These are phyloP conservation scores for Rotaria sp. DNA, from an alignment of 2,888 invertebrate genomes.

Conservation along the genomic window DNA sequence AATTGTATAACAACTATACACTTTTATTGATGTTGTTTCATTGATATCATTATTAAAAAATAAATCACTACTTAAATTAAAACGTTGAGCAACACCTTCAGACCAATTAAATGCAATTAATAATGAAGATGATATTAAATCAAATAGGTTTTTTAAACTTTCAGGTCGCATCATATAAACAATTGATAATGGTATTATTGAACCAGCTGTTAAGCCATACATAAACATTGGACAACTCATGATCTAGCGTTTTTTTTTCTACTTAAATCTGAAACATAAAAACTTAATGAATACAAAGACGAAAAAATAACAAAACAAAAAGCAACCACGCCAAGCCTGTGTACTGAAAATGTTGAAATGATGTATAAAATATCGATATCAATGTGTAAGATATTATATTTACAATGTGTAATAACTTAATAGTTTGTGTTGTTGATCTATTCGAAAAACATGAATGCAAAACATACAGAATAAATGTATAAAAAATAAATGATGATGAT, in stretches of 20 bases:
- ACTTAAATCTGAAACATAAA: background rate
- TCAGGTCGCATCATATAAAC: background rate
- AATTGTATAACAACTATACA: constrained; percentile 2
- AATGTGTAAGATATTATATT: background rate
- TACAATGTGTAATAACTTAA: background rate
- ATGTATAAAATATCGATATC: background rate
- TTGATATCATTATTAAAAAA: background rate
- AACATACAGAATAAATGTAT: background rate
- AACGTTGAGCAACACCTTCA: constrained; percentile 17
- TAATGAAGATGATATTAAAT: background rate
- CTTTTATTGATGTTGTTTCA: background rate
- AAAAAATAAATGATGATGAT: background rate
- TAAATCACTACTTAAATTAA: background rate
- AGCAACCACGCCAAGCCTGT: background rate
- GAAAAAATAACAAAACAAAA: background rate
- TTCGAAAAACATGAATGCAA: background rate
- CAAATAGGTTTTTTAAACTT: background rate
- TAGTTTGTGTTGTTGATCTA: background rate
- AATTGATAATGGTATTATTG: background rate
- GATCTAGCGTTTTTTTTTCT: background rate
- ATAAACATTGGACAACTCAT: constrained; percentile 2
- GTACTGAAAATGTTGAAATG: background rate
- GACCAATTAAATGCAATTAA: background rate
- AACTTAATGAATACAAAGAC: background rate
- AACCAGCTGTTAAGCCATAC: constrained; percentile 7